Conservation (phyloP, 2,797 vertebrate genomes). For the Enoplosus armatus region DNA sequence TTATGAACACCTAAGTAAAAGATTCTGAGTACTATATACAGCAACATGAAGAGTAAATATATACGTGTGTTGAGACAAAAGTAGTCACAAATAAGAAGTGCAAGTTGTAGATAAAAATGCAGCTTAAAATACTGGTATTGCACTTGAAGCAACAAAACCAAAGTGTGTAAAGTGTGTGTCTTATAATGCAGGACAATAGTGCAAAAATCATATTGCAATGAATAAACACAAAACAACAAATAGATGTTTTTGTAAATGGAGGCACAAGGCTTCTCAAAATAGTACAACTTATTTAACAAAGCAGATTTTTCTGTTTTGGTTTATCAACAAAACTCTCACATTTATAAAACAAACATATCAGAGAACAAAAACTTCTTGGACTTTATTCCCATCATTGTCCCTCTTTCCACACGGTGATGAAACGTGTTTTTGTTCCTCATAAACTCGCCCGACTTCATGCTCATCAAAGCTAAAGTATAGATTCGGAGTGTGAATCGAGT, state of each 20-base stretch:
- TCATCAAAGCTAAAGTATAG: constrained; percentile 32
- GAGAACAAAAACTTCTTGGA: not conserved
- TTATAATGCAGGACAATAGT: not conserved
- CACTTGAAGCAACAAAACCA: not conserved
- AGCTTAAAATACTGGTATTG: not conserved
- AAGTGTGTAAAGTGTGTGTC: not conserved
- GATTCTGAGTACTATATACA: not conserved
- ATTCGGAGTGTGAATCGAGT: constrained; percentile 8
- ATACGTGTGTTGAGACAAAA: not conserved
- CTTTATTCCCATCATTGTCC: not conserved
- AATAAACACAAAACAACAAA: not conserved
- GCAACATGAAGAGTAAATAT: not conserved
- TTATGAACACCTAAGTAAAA: not conserved
- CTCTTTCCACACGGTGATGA: not conserved
- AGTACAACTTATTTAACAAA: not conserved
- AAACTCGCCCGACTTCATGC: constrained; percentile 6
- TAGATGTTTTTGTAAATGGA: not conserved
- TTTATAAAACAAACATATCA: not conserved
- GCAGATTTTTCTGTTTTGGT: not conserved
- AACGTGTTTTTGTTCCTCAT: not conserved
- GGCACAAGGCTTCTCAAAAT: not conserved
- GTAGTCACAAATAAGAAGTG: not conserved
- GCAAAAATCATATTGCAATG: not conserved
- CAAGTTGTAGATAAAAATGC: not conserved
- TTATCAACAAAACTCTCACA: not conserved